Percentiles rank a stretch among this genome's conserved stretches.
Conservation (phyloP, 2,797 vertebrate genomes). For the Stomatorhinus walkeri region DNA sequence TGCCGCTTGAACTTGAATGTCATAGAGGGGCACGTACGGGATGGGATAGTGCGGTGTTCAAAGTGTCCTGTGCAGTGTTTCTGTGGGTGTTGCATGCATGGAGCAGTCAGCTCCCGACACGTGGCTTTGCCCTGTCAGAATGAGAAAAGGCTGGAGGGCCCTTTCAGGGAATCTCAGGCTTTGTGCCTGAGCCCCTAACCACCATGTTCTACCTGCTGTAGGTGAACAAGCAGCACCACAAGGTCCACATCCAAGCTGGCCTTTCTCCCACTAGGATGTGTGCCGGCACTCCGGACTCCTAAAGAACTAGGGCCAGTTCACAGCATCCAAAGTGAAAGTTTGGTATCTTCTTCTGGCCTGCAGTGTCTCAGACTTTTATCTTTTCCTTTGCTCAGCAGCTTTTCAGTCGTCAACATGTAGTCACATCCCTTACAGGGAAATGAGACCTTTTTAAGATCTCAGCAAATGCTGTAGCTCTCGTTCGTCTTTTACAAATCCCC, state of each 20-base stretch:
- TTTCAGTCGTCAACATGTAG: not conserved
- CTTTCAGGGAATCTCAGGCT: not conserved
- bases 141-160: not conserved
- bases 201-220: not conserved
- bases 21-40: not conserved
- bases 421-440: not conserved
- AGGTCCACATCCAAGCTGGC: not conserved
- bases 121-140: not conserved
- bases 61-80: not conserved
- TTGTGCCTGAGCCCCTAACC: not conserved
- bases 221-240: not conserved
- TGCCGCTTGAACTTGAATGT: not conserved
- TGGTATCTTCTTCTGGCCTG: not conserved
- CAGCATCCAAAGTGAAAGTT: not conserved
- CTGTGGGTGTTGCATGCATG: not conserved
- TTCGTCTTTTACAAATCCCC: slow-evolving; percentile 10
- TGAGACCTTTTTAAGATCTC: not conserved
- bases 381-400: not conserved
- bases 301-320: slow-evolving; percentile 30
- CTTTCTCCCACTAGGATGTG: not conserved
- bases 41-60: not conserved
- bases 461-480: not conserved
- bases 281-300: not conserved
- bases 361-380: not conserved
- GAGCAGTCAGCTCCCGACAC: not conserved